Percentiles rank a stretch among this genome's conserved stretches.
Evolutionary conservation across 2,113 vertebrate species (phyloP).

Genomic region (Trochalopteron elliotii): DNA sequence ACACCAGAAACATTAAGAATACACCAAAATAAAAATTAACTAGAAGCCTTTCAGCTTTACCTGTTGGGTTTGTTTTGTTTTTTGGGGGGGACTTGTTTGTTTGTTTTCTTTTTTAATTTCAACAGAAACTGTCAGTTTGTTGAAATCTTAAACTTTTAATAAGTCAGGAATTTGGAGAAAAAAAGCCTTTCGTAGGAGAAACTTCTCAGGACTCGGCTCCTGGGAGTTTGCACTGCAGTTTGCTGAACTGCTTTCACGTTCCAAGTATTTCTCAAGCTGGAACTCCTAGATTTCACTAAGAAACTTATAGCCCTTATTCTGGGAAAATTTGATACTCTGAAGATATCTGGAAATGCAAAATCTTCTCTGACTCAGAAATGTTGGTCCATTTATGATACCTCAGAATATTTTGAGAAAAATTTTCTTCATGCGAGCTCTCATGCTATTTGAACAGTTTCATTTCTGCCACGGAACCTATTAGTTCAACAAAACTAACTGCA

Average conservation of each 20-base stretch:
- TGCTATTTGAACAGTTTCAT: background rate
- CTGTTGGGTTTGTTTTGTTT: background rate
- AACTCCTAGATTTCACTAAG: background rate
- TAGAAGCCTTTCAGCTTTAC: background rate
- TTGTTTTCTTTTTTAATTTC: background rate
- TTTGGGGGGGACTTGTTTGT: rapidly evolving
- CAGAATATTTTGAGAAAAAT: background rate
- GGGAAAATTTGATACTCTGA: background rate
- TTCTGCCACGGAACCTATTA: background rate
- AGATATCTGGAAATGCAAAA: background rate
- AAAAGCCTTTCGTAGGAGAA: background rate
- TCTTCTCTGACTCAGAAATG: background rate
- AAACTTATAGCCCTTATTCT: background rate
- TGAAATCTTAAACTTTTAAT: background rate
- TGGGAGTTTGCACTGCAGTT: background rate
- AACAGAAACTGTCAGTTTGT: background rate
- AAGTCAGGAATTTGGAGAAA: background rate
- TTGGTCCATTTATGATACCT: background rate
- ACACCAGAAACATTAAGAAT: background rate
- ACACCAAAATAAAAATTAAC: background rate
- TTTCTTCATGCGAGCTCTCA: background rate
- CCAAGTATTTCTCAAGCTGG: background rate
- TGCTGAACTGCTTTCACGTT: background rate
- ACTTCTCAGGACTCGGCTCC: background rate
- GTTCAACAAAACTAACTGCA: background rate